phyloP scores from a whole-genome alignment of 1,140 invertebrate species.

The Drosophila suzukii region DNA sequence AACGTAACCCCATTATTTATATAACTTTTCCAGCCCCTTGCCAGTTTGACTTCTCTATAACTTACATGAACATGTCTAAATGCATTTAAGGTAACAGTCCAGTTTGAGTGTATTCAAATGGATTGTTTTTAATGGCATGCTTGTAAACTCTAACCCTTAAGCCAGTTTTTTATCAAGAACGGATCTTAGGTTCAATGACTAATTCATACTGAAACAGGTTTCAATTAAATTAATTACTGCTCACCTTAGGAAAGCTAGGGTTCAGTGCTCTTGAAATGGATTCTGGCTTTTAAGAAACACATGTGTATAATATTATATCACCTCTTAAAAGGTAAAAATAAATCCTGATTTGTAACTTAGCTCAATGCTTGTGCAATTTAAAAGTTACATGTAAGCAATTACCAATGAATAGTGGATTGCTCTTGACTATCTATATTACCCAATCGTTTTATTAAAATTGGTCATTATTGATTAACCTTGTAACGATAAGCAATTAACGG shows the following conservation, averaged over 20 bases:
- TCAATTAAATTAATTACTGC: slow-evolving; percentile 13
- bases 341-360: neutral
- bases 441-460: slow-evolving; percentile 1
- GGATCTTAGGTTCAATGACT: slow-evolving; percentile 34
- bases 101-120: neutral
- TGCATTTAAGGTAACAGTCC: slow-evolving; percentile 2
- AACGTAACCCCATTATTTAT: neutral
- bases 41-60: neutral
- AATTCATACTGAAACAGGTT: slow-evolving; percentile 21
- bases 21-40: neutral
- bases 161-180: slow-evolving; percentile 5
- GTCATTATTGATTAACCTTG: slow-evolving; percentile 25
- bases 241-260: slow-evolving; percentile 6
- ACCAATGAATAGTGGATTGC: neutral
- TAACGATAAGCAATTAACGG: slow-evolving; percentile 13
- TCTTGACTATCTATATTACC: no score
- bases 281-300: neutral
- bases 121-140: neutral
- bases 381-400: neutral
- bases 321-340: neutral
- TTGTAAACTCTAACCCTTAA: neutral
- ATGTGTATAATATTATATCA: neutral
- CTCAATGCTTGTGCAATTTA: neutral
- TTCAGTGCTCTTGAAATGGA: slow-evolving; percentile 22
- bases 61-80: slow-evolving; percentile 5